A percentile compares a stretch with the other conserved stretches of the same genome.
phyloP scores from a whole-genome alignment of 2,888 invertebrate species.

The Elegia similella region DNA sequence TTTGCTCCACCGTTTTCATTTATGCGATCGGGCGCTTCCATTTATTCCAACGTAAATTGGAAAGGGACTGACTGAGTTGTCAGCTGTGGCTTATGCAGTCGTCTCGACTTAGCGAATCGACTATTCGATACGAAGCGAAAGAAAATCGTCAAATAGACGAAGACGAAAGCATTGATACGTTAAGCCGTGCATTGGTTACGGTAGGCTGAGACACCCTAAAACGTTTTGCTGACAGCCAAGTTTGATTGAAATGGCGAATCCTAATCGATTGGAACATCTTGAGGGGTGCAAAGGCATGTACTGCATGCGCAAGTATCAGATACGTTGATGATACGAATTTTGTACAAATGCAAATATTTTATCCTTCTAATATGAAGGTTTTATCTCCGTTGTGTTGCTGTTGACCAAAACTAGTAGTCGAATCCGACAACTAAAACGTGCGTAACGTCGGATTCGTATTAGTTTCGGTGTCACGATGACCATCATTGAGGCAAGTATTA shows the following conservation, averaged over 20 bases:
- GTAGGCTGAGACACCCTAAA: constrained; percentile 5
- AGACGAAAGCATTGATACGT: constrained; percentile 16
- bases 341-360: no score
- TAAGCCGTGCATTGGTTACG: constrained; percentile 14
- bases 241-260: constrained; percentile 21
- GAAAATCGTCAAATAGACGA: constrained; percentile 15
- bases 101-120: constrained; percentile 49
- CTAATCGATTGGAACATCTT: neutral
- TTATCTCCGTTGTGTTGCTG: no score
- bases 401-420: no score
- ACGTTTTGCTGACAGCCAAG: constrained; percentile 25
- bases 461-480: no score
- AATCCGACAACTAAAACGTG: no score
- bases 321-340: no score
- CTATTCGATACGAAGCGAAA: constrained; percentile 13
- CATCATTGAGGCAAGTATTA: no score
- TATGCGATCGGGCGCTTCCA: constrained; percentile 73
- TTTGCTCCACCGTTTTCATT: constrained; percentile 78
- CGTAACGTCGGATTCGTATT: no score
- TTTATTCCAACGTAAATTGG: constrained; percentile 78
- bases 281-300: neutral
- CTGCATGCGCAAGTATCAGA: neutral
- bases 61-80: constrained; percentile 75
- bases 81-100: constrained; percentile 74
- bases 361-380: no score